Base-by-base conservation (phyloP, 2,797 vertebrate species). In the Chelon auratus region DNA sequence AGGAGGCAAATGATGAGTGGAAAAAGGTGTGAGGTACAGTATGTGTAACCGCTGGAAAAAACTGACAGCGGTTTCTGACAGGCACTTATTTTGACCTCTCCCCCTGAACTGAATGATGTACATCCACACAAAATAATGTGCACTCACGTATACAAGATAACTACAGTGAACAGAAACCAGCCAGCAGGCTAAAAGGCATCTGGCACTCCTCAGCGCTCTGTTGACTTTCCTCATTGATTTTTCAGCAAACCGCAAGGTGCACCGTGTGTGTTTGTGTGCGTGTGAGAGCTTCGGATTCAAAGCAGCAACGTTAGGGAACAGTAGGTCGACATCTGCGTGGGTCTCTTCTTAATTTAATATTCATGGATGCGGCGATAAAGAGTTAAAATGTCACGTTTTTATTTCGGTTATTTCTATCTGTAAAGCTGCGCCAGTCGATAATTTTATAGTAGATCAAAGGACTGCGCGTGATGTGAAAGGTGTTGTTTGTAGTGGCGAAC, bases 191-290 rank as follows among this genome's bases (percentile, higher is more conserved):
- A 45, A 80, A 30, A 65, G 52, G 77, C 57, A 75, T 72, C 62
- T 81, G 81, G 65, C 83, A 68, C 81, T 70, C 66, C 68, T 81
- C 75, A 67, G 65, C 11, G 43, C 33, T 88, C 68, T 92, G 90
- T 92, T 90, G 85, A 90, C 82, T 89, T 80, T 83, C 72, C 71
- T 74, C 78, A 89, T 86, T 78, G 92, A 89, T 89, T 88, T 81
- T 77, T 30, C 45, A 65, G 78, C 74, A 68, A 61, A 83, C 62
- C 65, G 62, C 80, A 66, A 69, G 62, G 77, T 78, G 45, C 67
- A 50, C 48, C 47, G n/a, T 60, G 52, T 62, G 60, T 47, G 37
- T 61, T 26, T 77, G 62, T 82, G 54, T 51, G 52, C 48, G 39
- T 67, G 51, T 22, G 43, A 61, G 51, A 72, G 42, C 33, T 11